A percentile compares a stretch with the other conserved stretches of the same genome.
These are phyloP conservation scores for Forbesichthys agassizii DNA, from an alignment of 2,113 vertebrate species.

Conservation along the genomic window DNA sequence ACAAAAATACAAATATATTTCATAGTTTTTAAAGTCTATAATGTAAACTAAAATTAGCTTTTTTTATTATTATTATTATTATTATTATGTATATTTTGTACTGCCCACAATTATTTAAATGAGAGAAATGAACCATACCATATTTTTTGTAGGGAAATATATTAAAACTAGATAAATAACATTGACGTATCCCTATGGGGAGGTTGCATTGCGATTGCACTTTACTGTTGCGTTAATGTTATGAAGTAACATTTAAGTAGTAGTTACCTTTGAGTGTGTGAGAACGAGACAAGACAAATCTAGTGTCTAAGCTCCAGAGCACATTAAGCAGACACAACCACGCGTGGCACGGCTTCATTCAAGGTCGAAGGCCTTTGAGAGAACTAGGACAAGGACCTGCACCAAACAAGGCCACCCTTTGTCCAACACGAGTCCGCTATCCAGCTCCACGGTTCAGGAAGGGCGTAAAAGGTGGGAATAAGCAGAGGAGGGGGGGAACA, in stretches of 20 bases:
- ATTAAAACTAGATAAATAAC: constrained; percentile 34
- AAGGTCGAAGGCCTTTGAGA: constrained; percentile 8
- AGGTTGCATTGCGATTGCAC: constrained; percentile 51
- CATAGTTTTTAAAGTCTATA: background rate
- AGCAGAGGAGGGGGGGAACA: constrained; percentile 1
- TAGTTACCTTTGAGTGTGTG: background rate
- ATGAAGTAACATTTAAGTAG: no score
- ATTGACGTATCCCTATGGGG: constrained; percentile 45
- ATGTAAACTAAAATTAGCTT: constrained; percentile 2
- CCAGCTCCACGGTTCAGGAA: constrained; percentile 22
- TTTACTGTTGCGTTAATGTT: constrained; percentile 5
- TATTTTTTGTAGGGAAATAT: constrained; percentile 27
- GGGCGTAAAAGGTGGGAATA: constrained; percentile 15
- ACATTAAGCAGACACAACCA: background rate
- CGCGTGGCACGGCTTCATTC: constrained; percentile 34
- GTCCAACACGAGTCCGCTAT: constrained; percentile 30
- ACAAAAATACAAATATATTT: constrained; percentile 19
- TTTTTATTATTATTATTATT: background rate
- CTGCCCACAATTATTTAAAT: constrained; percentile 37
- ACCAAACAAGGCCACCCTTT: constrained; percentile 30
- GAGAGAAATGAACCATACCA: constrained; percentile 35
- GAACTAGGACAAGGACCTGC: constrained; percentile 1
- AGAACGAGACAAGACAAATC: background rate
- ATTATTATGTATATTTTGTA: background rate
- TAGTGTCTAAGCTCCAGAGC: background rate